A percentile compares a stretch with the other conserved stretches of the same genome.
Conservation (phyloP, 64 coral and sea anemone genomes). For the Acropora tenuis region DNA sequence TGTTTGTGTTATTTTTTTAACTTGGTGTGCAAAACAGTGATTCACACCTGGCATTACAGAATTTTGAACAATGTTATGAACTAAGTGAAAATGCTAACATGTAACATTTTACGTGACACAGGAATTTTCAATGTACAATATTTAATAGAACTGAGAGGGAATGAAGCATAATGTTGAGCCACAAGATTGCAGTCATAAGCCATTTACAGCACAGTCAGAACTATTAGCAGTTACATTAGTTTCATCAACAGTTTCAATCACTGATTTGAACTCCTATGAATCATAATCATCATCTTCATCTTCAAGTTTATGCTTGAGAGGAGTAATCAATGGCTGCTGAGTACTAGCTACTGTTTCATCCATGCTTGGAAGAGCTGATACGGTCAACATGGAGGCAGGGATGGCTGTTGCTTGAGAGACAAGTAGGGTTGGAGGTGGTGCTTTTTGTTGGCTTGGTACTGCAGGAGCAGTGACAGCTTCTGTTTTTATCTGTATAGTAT, state of each 20-base stretch:
- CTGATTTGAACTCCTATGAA: slow-evolving; percentile 11
- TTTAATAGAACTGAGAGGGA: no score
- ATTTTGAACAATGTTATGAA: no score
- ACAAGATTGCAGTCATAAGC: no score
- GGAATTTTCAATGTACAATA: no score
- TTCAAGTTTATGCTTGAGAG: slow-evolving; percentile 93
- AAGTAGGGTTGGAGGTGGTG: slow-evolving; percentile 8
- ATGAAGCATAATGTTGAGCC: no score
- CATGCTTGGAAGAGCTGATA: slow-evolving; percentile 98
- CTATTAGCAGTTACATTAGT: neutral
- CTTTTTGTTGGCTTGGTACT: neutral
- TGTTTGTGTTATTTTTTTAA: no score
- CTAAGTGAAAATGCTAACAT: no score
- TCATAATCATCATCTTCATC: slow-evolving; percentile 98
- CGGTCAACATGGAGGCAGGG: slow-evolving; percentile 88
- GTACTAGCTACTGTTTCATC: slow-evolving; percentile 98
- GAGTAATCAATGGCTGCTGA: slow-evolving; percentile 93
- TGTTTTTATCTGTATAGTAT: neutral
- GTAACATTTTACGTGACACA: no score
- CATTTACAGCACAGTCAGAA: no score
- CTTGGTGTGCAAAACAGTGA: no score
- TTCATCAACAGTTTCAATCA: neutral
- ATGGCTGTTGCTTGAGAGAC: slow-evolving; percentile 30
- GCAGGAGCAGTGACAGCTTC: slow-evolving; percentile 24
- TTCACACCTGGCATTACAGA: no score